A percentile compares a stretch with the other conserved stretches of the same genome.
phyloP scores from a whole-genome alignment of 2,797 vertebrate species.

The Oceanodroma leucorhoa region DNA sequence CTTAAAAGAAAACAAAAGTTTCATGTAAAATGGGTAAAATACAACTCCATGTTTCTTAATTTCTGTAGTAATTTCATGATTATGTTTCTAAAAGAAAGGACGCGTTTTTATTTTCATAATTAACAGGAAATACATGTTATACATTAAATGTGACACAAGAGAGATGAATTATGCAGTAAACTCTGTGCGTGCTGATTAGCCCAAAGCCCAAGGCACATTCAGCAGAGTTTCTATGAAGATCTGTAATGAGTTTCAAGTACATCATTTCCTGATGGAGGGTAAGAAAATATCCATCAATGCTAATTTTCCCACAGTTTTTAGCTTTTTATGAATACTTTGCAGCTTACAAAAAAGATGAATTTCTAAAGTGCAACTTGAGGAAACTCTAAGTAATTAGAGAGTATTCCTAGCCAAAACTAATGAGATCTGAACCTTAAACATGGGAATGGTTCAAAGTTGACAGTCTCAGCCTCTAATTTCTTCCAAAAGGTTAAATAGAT shows the following conservation, averaged over 20 bases:
- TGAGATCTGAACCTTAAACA: slow-evolving; percentile 31
- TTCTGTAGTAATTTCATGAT: slow-evolving; percentile 62
- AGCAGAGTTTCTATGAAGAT: slow-evolving; percentile 67
- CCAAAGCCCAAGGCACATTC: slow-evolving; percentile 74
- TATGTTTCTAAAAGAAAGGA: slow-evolving; percentile 67
- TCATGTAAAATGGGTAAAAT: neutral
- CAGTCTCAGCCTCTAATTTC: neutral
- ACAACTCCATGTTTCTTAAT: slow-evolving; percentile 41
- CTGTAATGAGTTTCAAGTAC: slow-evolving; percentile 80
- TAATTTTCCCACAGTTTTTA: slow-evolving; percentile 74
- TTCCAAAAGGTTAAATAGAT: neutral
- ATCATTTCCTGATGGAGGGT: slow-evolving; percentile 77
- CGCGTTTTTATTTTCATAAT: slow-evolving; percentile 75
- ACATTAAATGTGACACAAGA: slow-evolving; percentile 78
- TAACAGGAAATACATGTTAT: slow-evolving; percentile 77
- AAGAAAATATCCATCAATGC: slow-evolving; percentile 81
- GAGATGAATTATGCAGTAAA: slow-evolving; percentile 80
- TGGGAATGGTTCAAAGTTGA: neutral
- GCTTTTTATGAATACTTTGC: slow-evolving; percentile 76
- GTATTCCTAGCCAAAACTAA: slow-evolving; percentile 40
- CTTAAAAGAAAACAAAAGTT: neutral
- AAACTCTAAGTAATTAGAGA: slow-evolving; percentile 48
- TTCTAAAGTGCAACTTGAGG: slow-evolving; percentile 69
- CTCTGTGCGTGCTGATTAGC: slow-evolving; percentile 63
- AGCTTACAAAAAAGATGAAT: slow-evolving; percentile 56